Evolutionary conservation across 2,797 vertebrate genomes (phyloP).

Genomic region (Falco columbarius): DNA sequence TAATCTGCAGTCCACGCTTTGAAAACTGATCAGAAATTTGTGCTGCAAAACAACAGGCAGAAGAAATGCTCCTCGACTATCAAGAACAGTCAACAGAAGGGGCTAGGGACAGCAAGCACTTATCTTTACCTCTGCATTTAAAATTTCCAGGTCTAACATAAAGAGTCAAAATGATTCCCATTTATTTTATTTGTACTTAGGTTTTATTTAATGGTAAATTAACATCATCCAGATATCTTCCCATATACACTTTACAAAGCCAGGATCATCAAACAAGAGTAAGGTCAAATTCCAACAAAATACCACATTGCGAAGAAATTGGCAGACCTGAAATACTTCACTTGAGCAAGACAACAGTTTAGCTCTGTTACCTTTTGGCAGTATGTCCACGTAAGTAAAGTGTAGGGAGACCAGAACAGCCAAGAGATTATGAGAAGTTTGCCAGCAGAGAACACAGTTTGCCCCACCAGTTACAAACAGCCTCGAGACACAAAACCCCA

Average conservation of each 20-base stretch:
- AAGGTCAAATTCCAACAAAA: background rate
- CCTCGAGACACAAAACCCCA: background rate
- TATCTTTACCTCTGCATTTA: background rate
- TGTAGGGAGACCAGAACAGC: background rate
- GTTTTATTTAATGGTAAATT: background rate
- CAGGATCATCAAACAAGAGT: background rate
- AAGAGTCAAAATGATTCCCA: background rate
- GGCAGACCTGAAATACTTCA: background rate
- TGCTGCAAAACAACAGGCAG: background rate
- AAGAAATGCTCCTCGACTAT: background rate
- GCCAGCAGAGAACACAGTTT: background rate
- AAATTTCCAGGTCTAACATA: background rate
- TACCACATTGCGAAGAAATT: fast-evolving
- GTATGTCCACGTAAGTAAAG: background rate
- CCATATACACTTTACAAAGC: background rate
- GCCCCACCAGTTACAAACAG: background rate
- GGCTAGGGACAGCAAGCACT: background rate
- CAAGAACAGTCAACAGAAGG: background rate
- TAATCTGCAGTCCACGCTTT: background rate
- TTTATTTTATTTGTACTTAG: background rate
- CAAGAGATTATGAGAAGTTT: background rate
- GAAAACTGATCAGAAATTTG: background rate
- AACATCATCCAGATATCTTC: background rate
- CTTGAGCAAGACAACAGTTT: background rate
- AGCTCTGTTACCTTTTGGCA: background rate